Base-by-base conservation (phyloP, 2,113 vertebrate species). In the Craseonycteris thonglongyai region DNA sequence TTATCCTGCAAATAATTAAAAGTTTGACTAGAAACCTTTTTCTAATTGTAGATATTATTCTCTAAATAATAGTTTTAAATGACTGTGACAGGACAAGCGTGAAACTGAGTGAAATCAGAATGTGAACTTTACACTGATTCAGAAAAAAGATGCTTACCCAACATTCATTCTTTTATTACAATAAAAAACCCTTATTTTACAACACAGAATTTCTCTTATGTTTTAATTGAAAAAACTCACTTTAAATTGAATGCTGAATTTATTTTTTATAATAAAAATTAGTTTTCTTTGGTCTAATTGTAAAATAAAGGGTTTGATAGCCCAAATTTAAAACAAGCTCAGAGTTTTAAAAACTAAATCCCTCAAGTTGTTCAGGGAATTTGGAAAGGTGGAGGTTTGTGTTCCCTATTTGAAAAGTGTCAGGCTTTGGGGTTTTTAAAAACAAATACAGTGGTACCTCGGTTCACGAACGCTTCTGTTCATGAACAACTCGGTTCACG, bases 201-300 rank as follows among this genome's bases (percentile, higher is more conserved):
- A 94, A 24, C 11, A 75, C 33, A 40, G 63, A 49, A n/a, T 79
- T 93, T 79, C 78, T 28, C 65, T 84, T 75, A 51, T 18, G 18
- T 72, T 81, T 71, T 89, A 92, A 66, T 58, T 69, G 45, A 84
- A 96, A 96, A 80, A 75, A 84, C 14, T 83, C 63, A 38, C 59
- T 87, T 21, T 38, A 75, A 40, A 45, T 88, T 90, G 68, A 76
- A 56, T 83, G 21, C 26, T 63, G 40, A 51, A 69, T 38, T 76
- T 85, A 84, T 54, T 74, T 91, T 81, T 88, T 42, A 8, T 88
- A 56, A 45, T 83, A 61, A 90, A 88, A 92, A 24, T 97, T 89
- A 81, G 28, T 80, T 89, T 89, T 68, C 59, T 87, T 96, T 84
- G 80, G 6, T 47, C 21, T 68, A 90, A 47, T 40, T 91, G 11